Evolutionary conservation across 1,140 invertebrate genomes (phyloP), one percentile per base, ranked within the genome.

Genomic region (Halotydeus destructor): DNA sequence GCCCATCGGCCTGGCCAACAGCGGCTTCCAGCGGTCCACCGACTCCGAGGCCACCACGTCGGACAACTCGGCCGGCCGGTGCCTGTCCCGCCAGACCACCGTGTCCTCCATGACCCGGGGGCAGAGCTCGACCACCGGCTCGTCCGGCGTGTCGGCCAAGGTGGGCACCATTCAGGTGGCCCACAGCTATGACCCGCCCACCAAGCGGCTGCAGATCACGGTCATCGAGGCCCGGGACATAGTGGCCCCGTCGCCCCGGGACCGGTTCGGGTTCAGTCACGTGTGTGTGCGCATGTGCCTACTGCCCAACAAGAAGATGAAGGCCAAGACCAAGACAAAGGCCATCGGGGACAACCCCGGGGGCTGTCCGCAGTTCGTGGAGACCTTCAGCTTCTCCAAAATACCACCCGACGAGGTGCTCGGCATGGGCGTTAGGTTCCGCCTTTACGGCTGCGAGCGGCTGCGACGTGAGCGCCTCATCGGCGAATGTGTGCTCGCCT

Each of bases 271-370:
- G 62, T 65, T 75, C 56, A 71, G 75, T 52, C 76, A 78, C 55
- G 75, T 76, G 9, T n/a, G 45, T 26, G 78, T 91, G 21, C 69
- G 83, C 27, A 63, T 89, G 43, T 69, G 89, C 23, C 63, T 91
- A 48, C 59, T 89, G 39, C 86, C 85, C 0, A 74, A 77, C 49
- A 86, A 86, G 53, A 88, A 86, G 57, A 82, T 88, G 55, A 81
- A 85, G 51, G 78, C 80, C 57, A 89, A 89, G 61, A 89, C 83
- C 3, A 91, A 89, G 60, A 71, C 82, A 41, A 72, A 76, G 45
- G 50, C 50, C 21, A 71, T 82, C 41, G 72, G n/a, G n/a, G n/a
- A n/a, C n/a, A n/a, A 76, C 44, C 50, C 50, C 23, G 82, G 82
- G 2, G 75, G 81, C 51, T 81, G 77, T 54, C 83, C 84, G 1